phyloP scores from a whole-genome alignment of 2,113 vertebrate genomes.

The Eulemur macaco region DNA sequence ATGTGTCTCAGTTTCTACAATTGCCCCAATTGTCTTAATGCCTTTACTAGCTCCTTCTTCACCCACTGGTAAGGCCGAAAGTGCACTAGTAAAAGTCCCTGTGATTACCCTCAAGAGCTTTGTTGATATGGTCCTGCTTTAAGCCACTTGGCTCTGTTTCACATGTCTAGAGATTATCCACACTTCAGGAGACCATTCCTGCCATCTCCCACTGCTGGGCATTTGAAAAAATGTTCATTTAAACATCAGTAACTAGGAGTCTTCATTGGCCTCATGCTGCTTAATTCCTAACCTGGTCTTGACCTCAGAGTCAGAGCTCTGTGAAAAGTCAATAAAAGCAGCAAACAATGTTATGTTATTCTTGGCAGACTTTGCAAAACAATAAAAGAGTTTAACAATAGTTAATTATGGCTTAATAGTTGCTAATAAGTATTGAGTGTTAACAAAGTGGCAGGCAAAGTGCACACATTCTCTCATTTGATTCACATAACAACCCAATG shows the following conservation, averaged over 20 bases:
- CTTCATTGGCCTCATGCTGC: slow-evolving; percentile 67
- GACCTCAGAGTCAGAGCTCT: slow-evolving; percentile 63
- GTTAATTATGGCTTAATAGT: slow-evolving; percentile 62
- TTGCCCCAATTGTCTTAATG: not conserved
- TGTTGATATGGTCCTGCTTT: not conserved
- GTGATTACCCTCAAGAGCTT: not conserved
- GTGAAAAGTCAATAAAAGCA: slow-evolving; percentile 72
- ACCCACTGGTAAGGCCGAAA: slow-evolving; percentile 12
- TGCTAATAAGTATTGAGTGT: slow-evolving; percentile 53
- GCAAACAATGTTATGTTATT: slow-evolving; percentile 66
- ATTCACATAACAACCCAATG: not conserved
- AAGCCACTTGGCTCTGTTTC: slow-evolving; percentile 20
- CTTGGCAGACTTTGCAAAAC: slow-evolving; percentile 65
- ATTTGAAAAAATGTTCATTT: slow-evolving; percentile 62
- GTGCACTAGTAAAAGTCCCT: not conserved
- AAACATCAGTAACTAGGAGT: slow-evolving; percentile 60
- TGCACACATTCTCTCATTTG: not conserved
- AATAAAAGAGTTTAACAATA: slow-evolving; percentile 65
- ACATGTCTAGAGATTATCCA: not conserved
- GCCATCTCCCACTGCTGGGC: slow-evolving; percentile 33
- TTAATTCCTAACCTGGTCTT: slow-evolving; percentile 73
- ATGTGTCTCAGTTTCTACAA: not conserved
- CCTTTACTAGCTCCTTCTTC: not conserved
- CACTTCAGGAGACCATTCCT: slow-evolving; percentile 42
- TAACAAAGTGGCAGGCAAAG: slow-evolving; percentile 38